phyloP scores from a whole-genome alignment of 2,888 invertebrate genomes.

The Clitarchus hookeri region DNA sequence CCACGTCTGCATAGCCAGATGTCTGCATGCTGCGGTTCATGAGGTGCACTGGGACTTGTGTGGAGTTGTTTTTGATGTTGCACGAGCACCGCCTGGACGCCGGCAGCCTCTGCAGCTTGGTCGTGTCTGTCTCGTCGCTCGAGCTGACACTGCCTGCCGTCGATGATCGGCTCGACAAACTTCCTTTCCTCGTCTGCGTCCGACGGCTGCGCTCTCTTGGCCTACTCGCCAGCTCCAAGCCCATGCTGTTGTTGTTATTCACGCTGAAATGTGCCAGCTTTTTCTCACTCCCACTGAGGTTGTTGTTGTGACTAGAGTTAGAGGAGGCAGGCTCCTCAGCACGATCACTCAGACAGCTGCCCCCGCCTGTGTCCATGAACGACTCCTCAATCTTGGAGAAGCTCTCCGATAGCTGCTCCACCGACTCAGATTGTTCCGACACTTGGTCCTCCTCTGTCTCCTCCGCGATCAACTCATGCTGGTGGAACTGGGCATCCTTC shows the following conservation, averaged over 20 bases:
- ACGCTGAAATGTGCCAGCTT: slow-evolving; percentile 46
- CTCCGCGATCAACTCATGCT: slow-evolving; percentile 61
- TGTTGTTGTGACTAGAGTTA: slow-evolving; percentile 32
- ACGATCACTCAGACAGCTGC: slow-evolving; percentile 30
- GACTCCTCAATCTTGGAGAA: slow-evolving; percentile 40
- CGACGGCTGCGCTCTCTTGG: slow-evolving; percentile 42
- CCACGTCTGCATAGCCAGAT: slow-evolving; percentile 54
- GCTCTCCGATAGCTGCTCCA: slow-evolving; percentile 51
- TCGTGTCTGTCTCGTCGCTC: slow-evolving; percentile 61
- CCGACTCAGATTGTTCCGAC: slow-evolving; percentile 58
- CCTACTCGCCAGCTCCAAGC: slow-evolving; percentile 37
- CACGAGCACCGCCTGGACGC: slow-evolving; percentile 47
- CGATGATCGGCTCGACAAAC: slow-evolving; percentile 56
- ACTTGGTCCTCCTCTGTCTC: slow-evolving; percentile 58
- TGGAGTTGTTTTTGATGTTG: slow-evolving; percentile 49
- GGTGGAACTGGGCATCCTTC: slow-evolving; percentile 43
- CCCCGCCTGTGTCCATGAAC: slow-evolving; percentile 31
- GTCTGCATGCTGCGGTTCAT: slow-evolving; percentile 79
- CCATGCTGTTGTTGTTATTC: slow-evolving; percentile 59
- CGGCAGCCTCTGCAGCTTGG: slow-evolving; percentile 51
- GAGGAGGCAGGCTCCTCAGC: slow-evolving; percentile 17
- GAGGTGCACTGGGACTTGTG: slow-evolving; percentile 61
- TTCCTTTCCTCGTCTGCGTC: slow-evolving; percentile 47
- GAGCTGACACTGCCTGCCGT: slow-evolving; percentile 61
- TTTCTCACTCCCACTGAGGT: not conserved